Evolutionary conservation across 2,888 invertebrate species (phyloP), one percentile per base, ranked within the genome.

Genomic region (Melanchra persicariae): DNA sequence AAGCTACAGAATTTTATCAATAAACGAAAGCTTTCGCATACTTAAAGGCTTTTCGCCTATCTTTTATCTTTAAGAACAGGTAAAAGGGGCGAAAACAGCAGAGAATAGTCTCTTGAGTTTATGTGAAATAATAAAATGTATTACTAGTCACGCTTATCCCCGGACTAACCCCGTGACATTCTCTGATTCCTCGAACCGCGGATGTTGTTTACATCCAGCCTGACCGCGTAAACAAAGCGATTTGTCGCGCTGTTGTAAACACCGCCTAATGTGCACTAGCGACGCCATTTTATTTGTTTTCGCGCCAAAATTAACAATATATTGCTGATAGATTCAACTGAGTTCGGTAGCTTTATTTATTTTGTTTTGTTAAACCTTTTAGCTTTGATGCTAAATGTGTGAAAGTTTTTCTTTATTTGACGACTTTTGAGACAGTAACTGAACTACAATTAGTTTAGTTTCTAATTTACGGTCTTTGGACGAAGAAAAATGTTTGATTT

Each of bases 201-300:
- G 74, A 59, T 64, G 82, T 85, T 83, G 82, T 85, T 85, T 85
- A 80, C 79, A 72, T 70, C 69, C 58, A 71, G 74, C 69, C 81
- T 76, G 85, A 84, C 83, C 83, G 85, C 87, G 86, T 86, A 88
- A 88, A 88, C 88, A 88, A 87, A 83, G 59, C 88, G 85, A 88
- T 88, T 88, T 88, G 88, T 87, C 86, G 85, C 75, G 79, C 77
- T 76, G 84, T 80, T 87, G 87, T 88, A 87, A 88, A 88, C 86
- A 87, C 82, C 81, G 66, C 71, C 81, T 84, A 86, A 85, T 84
- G 81, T 72, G 81, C 74, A 86, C 77, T 71, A 60, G 64, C 30
- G 63, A 54, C 64, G 71, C 75, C 78, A 78, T 84, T 84, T 85
- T 86, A 81, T 82, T 82, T 85, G 82, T 84, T 84, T 85, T 76